Conservation (phyloP, 2,797 vertebrate species). For the Coendou prehensilis region DNA sequence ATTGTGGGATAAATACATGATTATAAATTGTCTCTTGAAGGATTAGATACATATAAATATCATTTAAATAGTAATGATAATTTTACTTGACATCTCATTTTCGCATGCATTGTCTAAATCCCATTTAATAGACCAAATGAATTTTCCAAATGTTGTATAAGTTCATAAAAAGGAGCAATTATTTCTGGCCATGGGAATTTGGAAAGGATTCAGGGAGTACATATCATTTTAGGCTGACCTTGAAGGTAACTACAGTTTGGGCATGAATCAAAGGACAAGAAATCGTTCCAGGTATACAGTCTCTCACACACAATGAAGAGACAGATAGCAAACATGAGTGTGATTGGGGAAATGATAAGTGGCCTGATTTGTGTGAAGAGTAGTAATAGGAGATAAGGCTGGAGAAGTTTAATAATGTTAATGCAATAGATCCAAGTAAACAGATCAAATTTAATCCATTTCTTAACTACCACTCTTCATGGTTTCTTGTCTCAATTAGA, state of each 20-base stretch:
- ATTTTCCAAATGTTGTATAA: not conserved
- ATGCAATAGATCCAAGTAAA: not conserved
- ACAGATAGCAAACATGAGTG: not conserved
- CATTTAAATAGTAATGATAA: slow-evolving; percentile 10
- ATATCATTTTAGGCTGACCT: not conserved
- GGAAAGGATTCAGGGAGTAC: not conserved
- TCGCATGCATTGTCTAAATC: not conserved
- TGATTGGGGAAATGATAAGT: not conserved
- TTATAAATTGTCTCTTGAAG: not conserved
- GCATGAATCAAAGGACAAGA: not conserved
- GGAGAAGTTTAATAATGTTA: not conserved
- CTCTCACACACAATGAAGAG: not conserved
- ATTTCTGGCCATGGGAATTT: not conserved
- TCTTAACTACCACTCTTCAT: not conserved
- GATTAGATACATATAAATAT: not conserved
- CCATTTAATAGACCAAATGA: not conserved
- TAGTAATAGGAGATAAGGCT: not conserved
- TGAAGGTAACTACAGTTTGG: not conserved
- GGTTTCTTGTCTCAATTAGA: not conserved
- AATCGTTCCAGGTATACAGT: not conserved
- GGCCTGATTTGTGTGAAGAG: not conserved
- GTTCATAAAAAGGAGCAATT: not conserved
- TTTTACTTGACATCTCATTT: slow-evolving; percentile 40
- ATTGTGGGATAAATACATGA: not conserved
- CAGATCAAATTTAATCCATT: not conserved